phyloP scores from a whole-genome alignment of 2,797 vertebrate species.

The Balearica regulorum region DNA sequence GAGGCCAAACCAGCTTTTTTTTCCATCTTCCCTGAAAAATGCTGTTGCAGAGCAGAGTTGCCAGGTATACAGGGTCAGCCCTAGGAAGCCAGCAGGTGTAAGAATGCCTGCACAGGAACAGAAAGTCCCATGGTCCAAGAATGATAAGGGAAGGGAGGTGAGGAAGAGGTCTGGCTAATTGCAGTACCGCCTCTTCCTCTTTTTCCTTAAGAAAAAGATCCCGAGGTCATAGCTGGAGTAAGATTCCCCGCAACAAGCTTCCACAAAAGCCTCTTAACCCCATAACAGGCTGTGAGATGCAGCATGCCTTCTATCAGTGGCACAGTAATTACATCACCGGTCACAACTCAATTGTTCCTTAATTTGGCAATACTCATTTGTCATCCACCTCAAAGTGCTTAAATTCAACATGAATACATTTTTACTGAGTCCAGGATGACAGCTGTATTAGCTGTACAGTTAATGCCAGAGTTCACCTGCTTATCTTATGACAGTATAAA shows the following conservation, averaged over 20 bases:
- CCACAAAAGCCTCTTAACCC: not conserved
- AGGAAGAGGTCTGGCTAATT: not conserved
- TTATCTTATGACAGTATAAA: not conserved
- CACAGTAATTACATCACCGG: not conserved
- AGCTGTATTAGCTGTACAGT: not conserved
- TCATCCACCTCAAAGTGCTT: not conserved
- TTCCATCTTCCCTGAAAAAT: not conserved
- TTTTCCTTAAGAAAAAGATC: not conserved
- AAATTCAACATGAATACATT: not conserved
- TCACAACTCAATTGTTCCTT: not conserved
- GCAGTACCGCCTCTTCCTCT: not conserved
- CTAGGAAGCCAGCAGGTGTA: not conserved
- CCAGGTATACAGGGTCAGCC: not conserved
- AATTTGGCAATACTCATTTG: not conserved
- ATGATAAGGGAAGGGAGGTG: not conserved
- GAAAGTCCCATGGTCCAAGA: not conserved
- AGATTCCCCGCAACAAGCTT: not conserved
- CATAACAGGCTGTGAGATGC: no score
- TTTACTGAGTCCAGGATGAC: no score
- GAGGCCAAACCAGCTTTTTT: rapidly evolving
- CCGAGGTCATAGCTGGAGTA: not conserved
- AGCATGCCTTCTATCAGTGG: not conserved
- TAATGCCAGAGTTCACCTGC: not conserved
- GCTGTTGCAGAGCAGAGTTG: not conserved
- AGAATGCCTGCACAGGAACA: not conserved